These are phyloP conservation scores for Limanda limanda DNA, from an alignment of 2,113 vertebrate species.

Conservation along the genomic window DNA sequence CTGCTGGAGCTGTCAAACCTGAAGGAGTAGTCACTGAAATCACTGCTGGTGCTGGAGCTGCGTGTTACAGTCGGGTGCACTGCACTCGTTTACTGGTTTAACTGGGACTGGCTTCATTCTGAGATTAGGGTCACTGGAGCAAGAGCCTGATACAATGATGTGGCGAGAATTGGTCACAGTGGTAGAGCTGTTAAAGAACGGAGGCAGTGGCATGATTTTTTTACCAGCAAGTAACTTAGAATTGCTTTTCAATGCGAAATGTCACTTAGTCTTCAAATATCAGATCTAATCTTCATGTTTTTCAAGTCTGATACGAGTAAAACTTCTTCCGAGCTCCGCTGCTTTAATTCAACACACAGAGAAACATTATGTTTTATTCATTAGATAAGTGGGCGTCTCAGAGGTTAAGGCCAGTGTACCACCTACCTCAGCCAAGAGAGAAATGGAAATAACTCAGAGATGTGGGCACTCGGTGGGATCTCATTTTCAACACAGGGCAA, in stretches of 20 bases:
- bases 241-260: not conserved
- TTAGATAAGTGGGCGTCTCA: slow-evolving; percentile 46
- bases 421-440: slow-evolving; percentile 36
- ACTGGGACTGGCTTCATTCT: slow-evolving; percentile 2
- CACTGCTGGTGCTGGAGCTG: not conserved
- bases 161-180: not conserved
- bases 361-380: slow-evolving; percentile 50
- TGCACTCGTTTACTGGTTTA: slow-evolving; percentile 15
- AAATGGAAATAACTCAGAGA: slow-evolving; percentile 20
- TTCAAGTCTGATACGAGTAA: not conserved
- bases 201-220: not conserved
- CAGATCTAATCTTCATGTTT: not conserved
- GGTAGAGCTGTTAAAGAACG: not conserved
- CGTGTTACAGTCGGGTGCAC: not conserved
- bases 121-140: slow-evolving; percentile 4
- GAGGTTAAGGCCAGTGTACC: slow-evolving; percentile 42
- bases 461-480: slow-evolving; percentile 14
- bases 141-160: slow-evolving; percentile 14
- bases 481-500: slow-evolving; percentile 1
- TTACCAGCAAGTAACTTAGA: not conserved
- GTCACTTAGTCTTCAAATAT: not conserved
- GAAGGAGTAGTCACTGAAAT: not conserved
- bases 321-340: not conserved
- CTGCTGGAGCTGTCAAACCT: not conserved
- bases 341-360: not conserved